Base-by-base conservation (phyloP, 2,113 vertebrate species). In the Motacilla alba region DNA sequence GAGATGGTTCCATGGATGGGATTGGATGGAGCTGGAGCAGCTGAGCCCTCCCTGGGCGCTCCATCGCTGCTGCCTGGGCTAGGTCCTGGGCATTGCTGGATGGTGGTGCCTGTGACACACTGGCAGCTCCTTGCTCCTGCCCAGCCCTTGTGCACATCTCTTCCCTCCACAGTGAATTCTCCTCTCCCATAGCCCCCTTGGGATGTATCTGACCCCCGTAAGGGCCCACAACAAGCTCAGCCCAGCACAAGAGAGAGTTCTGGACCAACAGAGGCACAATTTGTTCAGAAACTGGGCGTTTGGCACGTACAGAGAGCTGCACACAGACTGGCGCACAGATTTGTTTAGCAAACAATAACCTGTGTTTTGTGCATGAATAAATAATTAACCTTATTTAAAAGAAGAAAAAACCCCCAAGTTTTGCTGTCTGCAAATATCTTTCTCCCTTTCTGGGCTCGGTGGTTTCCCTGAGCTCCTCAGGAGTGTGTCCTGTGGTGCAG, bases 311-410 rank as follows among this genome's bases (percentile, higher is more conserved):
- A 18, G 93, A 64, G 81, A 43, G 46, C 68, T 50, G 76, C 64
- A 31, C 95, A 80, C 82, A 90, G 94, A 79, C 91, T 89, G 82
- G 90, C 1, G 33, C 91, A 93, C 94, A 94, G 95, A 88, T 95
- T 96, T 96, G 96, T 96, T 97, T 96, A 94, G 94, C 93, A 96
- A 95, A 94, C 97, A 96, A 87, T 95, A 96, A 95, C 90, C 85
- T 53, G 91, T 83, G 93, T 95, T 93, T 97, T 95, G 94, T 89
- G 78, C 88, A 90, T 94, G 88, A 93, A 94, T 91, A 91, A 79
- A 90, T 68, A 77, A 96, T 73, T 82, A 88, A 91, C 87, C 67
- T 59, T 79, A 53, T 94, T 95, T 87, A 90, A 94, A 89, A 95
- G 83, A 74, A 95, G 75, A 22, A 53, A 88, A 88, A 76, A n/a